Percentiles rank a stretch among this genome's conserved stretches.
These are phyloP conservation scores for Brachypteracias leptosomus DNA, from an alignment of 2,113 vertebrate genomes.

Conservation along the genomic window DNA sequence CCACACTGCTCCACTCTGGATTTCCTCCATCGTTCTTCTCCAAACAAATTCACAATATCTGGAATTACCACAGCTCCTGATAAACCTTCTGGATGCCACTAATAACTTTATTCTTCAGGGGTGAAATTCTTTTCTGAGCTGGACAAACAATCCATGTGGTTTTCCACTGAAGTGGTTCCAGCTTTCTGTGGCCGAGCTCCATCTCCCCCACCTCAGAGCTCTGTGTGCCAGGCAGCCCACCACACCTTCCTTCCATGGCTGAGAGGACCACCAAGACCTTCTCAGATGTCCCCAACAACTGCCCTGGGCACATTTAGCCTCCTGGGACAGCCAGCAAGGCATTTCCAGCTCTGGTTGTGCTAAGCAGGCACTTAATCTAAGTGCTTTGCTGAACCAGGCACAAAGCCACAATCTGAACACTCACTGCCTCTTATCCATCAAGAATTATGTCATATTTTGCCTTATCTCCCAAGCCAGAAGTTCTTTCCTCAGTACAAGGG, in stretches of 20 bases:
- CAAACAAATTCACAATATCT: background rate
- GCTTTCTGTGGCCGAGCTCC: background rate
- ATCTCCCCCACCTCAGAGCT: background rate
- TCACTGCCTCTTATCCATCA: background rate
- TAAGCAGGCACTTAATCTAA: background rate
- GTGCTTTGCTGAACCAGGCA: slow-evolving; percentile 24
- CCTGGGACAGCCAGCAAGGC: background rate
- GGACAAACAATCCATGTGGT: background rate
- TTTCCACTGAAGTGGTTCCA: background rate
- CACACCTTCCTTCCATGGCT: background rate
- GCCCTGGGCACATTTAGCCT: background rate
- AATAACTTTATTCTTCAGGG: background rate
- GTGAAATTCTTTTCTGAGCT: background rate
- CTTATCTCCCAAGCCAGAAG: slow-evolving; percentile 30
- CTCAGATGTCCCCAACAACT: background rate
- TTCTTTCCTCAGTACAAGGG: background rate
- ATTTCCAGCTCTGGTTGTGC: background rate
- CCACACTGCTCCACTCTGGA: background rate
- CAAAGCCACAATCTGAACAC: background rate
- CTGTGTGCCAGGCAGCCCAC: background rate
- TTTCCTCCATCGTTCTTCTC: background rate
- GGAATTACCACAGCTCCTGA: background rate
- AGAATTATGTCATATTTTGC: slow-evolving; percentile 4
- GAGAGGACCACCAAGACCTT: background rate
- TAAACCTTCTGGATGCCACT: background rate